Evolutionary conservation across 2,797 vertebrate genomes (phyloP).

Genomic region (Lepilemur ruficaudatus): DNA sequence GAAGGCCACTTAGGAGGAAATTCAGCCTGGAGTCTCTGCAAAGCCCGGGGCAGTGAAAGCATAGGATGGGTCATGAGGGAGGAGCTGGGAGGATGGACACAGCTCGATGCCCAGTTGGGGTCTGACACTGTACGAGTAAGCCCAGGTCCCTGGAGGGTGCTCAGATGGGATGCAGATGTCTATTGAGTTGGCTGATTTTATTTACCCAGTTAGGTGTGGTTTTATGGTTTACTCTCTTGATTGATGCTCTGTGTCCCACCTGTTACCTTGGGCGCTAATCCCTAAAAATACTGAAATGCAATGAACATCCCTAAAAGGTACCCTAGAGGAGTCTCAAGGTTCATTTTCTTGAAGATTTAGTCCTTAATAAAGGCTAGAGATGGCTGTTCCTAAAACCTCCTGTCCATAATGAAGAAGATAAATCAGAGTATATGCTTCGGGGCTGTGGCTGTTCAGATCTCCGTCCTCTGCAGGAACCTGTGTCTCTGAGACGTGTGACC

Average conservation of each 20-base stretch:
- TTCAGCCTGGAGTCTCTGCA: not conserved
- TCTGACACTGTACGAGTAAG: not conserved
- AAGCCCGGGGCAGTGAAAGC: not conserved
- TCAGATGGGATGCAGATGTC: not conserved
- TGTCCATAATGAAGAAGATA: not conserved
- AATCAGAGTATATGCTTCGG: not conserved
- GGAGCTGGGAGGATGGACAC: not conserved
- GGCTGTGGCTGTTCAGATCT: not conserved
- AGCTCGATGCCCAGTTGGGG: too few relatives aligned
- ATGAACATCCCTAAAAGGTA: not conserved
- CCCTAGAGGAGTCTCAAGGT: not conserved
- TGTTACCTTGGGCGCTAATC: not conserved
- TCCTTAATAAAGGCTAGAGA: not conserved
- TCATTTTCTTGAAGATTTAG: constrained; percentile 50
- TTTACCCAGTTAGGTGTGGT: not conserved
- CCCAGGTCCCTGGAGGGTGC: fast-evolving
- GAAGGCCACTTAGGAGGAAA: not conserved
- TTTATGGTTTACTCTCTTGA: not conserved
- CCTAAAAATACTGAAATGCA: not conserved
- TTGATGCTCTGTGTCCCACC: not conserved
- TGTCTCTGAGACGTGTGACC: fast-evolving
- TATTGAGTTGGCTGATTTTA: not conserved
- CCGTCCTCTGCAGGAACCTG: not conserved
- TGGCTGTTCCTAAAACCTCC: not conserved
- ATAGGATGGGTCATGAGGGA: not conserved